Percentiles rank a stretch among this genome's conserved stretches.
These are phyloP conservation scores for Atrina japonica DNA, from an alignment of 2,888 invertebrate species.

Conservation along the genomic window DNA sequence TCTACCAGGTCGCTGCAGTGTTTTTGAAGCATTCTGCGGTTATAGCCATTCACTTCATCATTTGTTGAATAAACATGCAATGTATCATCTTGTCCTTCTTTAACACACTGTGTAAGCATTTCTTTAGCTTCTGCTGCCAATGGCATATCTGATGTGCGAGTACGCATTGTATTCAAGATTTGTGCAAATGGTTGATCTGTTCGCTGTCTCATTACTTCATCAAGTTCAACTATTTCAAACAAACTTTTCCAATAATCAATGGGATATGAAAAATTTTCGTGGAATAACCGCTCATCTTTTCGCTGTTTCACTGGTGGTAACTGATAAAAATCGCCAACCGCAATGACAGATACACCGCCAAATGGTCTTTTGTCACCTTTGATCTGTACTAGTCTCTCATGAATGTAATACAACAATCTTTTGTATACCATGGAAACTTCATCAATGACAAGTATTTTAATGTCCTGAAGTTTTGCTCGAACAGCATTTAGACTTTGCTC, in stretches of 20 bases:
- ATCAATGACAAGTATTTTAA: conserved; percentile 69
- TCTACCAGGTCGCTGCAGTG: conserved; percentile 1
- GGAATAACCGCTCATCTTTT: conserved; percentile 15
- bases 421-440: conserved; percentile 75
- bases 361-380: conserved; percentile 4
- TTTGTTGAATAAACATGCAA: conserved; percentile 46
- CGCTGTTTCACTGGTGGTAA: conserved; percentile 25
- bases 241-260: conserved; percentile 34
- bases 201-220: conserved; percentile 38
- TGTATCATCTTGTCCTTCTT: conserved; percentile 18
- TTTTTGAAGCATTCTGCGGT: conserved; percentile 23
- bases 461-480: conserved; percentile 28
- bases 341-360: conserved; percentile 23
- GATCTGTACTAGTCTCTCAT: conserved; percentile 44
- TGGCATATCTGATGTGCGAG: conserved; percentile 1
- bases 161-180: conserved; percentile 23
- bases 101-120: neutral
- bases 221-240: conserved; percentile 37
- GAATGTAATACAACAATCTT: conserved; percentile 59
- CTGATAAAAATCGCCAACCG: conserved; percentile 41
- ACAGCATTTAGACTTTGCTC: conserved; percentile 42
- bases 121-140: neutral
- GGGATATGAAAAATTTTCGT: conserved; percentile 8
- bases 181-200: conserved; percentile 27
- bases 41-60: conserved; percentile 36